Evolutionary conservation across 2,113 vertebrate genomes (phyloP), one percentile per base, ranked within the genome.

Genomic region (Pseudorasbora parva): DNA sequence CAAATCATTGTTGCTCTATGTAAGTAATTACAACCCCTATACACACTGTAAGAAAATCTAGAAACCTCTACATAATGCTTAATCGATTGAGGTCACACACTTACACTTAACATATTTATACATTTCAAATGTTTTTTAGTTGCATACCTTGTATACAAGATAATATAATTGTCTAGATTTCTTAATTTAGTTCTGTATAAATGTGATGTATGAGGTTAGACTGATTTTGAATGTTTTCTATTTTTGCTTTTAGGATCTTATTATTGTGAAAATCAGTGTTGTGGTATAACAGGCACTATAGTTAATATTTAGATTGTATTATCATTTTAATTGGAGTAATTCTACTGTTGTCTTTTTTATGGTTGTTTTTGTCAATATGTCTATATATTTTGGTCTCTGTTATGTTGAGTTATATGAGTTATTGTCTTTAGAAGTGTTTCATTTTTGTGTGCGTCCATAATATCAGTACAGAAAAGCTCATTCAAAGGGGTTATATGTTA

Each of bases 21-120:
- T 94, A 88, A 94, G 93, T 92, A 89, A n/a, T 47, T 62, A 1
- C n/a, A 33, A 77, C 73, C 4, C 2, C 3, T 30, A 57, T 30
- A 6, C 11, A 57, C 57, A 30, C 27, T 76, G 30, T 56, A 57
- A 11, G 30, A 41, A 23, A 57, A 7, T 1, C 12, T 21, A 41
- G 11, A 57, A 37, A 41, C 6, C 11, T 10, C 3, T 10, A 33
- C 25, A 75, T 54, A 5, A 30, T 19, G 25, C 47, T 71, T 71
- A 23, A 1, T 78, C 60, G 33, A 23, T 60, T 12, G 5, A 78
- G 30, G 51, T 60, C n/a, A 76, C 5, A 0, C 17, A 21, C 37
- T 60, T 60, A 37, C 57, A 27, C 54, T n/a, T n/a, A 77, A 41
- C 10, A 8, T n/a, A 37, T 43, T 37, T 14, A 25, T 10, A 21